Conservation (phyloP, 2,113 vertebrate species). For the Xyrauchen texanus region DNA sequence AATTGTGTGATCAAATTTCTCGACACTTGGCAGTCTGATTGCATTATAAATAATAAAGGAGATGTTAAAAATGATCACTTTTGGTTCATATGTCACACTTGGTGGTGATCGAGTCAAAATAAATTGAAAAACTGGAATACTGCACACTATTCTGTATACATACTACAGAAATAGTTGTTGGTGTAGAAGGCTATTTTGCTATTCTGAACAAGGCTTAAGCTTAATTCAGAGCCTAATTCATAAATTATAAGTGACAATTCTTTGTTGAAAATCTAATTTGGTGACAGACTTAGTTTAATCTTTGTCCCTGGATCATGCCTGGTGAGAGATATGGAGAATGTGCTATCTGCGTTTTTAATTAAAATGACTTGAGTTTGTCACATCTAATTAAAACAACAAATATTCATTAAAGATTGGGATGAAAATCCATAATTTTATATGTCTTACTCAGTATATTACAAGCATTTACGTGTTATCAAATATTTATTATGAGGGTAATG, state of each 20-base stretch:
- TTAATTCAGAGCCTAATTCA: not conserved
- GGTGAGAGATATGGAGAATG: not conserved
- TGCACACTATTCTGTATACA: too few species aligned
- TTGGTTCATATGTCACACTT: too few species aligned
- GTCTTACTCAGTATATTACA: too few species aligned
- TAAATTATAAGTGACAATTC: slow-evolving; percentile 8
- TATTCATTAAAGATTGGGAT: slow-evolving; percentile 3
- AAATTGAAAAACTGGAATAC: too few species aligned
- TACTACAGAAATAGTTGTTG: too few species aligned
- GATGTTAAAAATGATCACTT: too few species aligned
- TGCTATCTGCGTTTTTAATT: slow-evolving; percentile 18
- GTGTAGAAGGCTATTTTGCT: too few species aligned
- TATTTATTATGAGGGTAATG: not conserved
- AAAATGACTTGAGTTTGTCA: not conserved
- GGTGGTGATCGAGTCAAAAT: too few species aligned
- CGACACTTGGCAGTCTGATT: too few species aligned
- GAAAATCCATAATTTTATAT: not conserved
- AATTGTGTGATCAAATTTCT: too few species aligned
- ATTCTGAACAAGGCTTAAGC: too few species aligned
- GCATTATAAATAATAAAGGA: too few species aligned
- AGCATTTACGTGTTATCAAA: not conserved
- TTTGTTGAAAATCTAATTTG: slow-evolving; percentile 1
- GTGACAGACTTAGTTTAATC: slow-evolving; percentile 8
- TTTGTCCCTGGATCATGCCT: slow-evolving; percentile 15
- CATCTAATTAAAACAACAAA: not conserved